Evolutionary conservation across 2,888 invertebrate species (phyloP), one percentile per base, ranked within the genome.

Genomic region (Protonemura montana): DNA sequence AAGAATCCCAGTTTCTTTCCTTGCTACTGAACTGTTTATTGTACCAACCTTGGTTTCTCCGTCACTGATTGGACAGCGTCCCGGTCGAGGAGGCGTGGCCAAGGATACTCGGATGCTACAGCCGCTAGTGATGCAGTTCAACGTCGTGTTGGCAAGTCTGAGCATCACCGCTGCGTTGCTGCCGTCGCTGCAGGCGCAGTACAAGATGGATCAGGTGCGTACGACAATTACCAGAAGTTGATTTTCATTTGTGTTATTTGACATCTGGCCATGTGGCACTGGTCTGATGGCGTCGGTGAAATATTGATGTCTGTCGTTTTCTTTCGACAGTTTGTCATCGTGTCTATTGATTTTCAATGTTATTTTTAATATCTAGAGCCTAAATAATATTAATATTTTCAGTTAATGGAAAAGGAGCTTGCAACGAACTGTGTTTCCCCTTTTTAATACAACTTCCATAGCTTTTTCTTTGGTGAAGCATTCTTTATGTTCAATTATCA

Each of bases 101-200:
- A 90, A 85, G 89, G 93, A 93, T 87, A 93, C 94, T 88, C 93
- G 94, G 28, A 91, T 97, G 30, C 91, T 97, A 41, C 95, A 97
- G 89, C 97, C 97, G 0, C 93, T 97, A 87, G 96, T 97, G 26
- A 95, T 98, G 94, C 97, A 98, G 91, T 98, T 98, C 92, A 95
- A 96, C 87, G 94, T 97, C 35, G 93, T 97, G 87, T 92, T 98
- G 85, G 95, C 95, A 94, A 98, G 98, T 89, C 92, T 99, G 86
- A 97, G 97, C 89, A 95, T 99, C 87, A 98, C 98, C 82, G 99
- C 99, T 0, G 98, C 99, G 0, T 91, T 99, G 77, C 91, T 99
- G 89, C 99, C 99, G 0, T 99, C 99, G 0, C 93, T 99, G n/a
- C 97, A 97, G 92, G 99, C 99, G 0, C 98, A 98, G 91, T 99